phyloP scores from a whole-genome alignment of 2,888 invertebrate genomes.

The Microplitis manilae region DNA sequence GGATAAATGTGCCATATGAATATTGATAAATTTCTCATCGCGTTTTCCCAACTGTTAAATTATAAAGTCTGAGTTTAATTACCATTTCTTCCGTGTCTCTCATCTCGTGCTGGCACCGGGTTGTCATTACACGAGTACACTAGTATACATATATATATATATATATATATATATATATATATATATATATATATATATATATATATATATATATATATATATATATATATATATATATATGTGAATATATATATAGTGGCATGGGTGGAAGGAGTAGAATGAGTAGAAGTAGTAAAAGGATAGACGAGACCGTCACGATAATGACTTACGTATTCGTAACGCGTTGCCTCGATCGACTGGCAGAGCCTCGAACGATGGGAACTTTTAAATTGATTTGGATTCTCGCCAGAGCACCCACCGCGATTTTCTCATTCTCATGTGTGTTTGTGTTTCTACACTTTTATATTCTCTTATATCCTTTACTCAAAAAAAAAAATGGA shows the following conservation, averaged over 20 bases:
- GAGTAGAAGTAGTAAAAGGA: background rate
- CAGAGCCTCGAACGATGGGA: conserved; percentile 51
- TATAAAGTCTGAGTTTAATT: conserved; percentile 62
- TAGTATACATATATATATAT: too few relatives aligned
- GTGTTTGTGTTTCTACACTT: conserved; percentile 46
- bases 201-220: background rate
- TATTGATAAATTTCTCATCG: conserved; percentile 15
- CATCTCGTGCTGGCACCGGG: conserved; percentile 37
- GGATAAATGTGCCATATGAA: background rate
- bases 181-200: too few relatives aligned
- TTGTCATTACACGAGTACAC: conserved; percentile 51
- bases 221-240: too few relatives aligned
- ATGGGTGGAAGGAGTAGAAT: background rate
- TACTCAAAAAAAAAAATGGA: too few relatives aligned
- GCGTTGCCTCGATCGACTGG: conserved; percentile 57
- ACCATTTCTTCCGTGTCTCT: conserved; percentile 49
- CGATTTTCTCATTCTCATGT: conserved; percentile 57
- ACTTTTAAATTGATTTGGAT: conserved; percentile 71
- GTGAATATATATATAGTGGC: background rate
- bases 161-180: background rate
- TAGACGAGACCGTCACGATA: conserved; percentile 52
- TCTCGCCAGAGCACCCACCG: conserved; percentile 64
- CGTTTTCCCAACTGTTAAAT: conserved; percentile 51
- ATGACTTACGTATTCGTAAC: conserved; percentile 62
- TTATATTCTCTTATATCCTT: conserved; percentile 16